Evolutionary conservation across 2,888 invertebrate species (phyloP).

Genomic region (Oligia strigilis): DNA sequence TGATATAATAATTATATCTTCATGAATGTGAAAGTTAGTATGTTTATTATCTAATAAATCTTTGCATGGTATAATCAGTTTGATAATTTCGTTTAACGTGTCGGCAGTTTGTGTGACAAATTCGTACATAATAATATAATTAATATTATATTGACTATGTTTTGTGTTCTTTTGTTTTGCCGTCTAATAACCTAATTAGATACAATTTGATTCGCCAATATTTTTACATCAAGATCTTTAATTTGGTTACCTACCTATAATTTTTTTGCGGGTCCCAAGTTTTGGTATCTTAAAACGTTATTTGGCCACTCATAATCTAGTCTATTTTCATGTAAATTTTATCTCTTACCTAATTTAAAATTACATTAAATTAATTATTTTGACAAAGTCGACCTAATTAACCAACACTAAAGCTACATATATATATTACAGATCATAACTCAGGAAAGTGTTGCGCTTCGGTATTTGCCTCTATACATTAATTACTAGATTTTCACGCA

Average conservation of each 20-base stretch:
- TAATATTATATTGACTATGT: not conserved
- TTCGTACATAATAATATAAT: not conserved
- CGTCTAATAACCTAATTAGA: not conserved
- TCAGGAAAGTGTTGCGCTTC: constrained; percentile 64
- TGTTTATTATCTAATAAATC: constrained; percentile 27
- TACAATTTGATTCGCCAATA: not conserved
- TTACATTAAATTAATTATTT: not conserved
- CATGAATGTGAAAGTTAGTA: constrained; percentile 39
- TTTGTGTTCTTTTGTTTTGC: not conserved
- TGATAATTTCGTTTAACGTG: not conserved
- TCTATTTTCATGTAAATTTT: not conserved
- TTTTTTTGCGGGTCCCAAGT: not conserved
- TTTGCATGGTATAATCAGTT: constrained; percentile 1
- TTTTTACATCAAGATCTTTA: not conserved
- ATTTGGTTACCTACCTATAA: not conserved
- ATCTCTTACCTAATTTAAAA: not conserved
- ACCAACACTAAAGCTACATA: not conserved
- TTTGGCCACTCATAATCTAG: not conserved
- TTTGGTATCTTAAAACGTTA: not conserved
- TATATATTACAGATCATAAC: constrained; percentile 20
- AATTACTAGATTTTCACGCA: constrained; percentile 71
- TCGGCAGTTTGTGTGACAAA: not conserved
- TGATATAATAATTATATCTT: constrained; percentile 39
- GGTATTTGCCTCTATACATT: constrained; percentile 68
- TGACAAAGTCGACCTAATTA: not conserved